Conservation (phyloP, 2,797 vertebrate species). For the Eutrigla gurnardus region DNA sequence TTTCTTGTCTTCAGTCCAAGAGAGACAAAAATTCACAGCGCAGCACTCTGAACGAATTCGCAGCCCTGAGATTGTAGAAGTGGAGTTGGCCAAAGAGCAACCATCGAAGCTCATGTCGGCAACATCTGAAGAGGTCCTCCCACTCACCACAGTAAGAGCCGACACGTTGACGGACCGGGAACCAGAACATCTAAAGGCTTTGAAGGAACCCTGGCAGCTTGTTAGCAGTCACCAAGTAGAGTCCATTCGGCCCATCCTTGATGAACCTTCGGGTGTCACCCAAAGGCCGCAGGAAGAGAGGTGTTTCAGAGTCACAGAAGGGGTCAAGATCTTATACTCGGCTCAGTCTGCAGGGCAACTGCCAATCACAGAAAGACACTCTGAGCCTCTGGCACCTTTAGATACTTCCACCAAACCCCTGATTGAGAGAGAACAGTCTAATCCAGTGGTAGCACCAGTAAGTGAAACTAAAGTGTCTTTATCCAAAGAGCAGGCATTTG, state of each 20-base stretch:
- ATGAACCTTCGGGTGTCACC: constrained; percentile 64
- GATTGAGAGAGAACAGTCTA: constrained; percentile 56
- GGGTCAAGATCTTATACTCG: constrained; percentile 78
- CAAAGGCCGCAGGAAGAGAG: constrained; percentile 70
- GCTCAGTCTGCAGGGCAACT: constrained; percentile 73
- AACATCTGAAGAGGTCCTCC: constrained; percentile 75
- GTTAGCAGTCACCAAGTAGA: constrained; percentile 73
- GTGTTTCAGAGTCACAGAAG: constrained; percentile 79
- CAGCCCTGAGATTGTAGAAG: constrained; percentile 78
- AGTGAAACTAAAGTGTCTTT: constrained; percentile 68
- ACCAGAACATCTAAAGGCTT: constrained; percentile 46
- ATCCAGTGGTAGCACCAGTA: constrained; percentile 66
- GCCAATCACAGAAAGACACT: constrained; percentile 72
- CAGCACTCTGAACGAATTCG: constrained; percentile 80
- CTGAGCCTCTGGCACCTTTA: constrained; percentile 58
- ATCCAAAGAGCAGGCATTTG: constrained; percentile 73
- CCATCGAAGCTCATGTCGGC: constrained; percentile 73
- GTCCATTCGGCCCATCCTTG: constrained; percentile 62
- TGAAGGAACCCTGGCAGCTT: constrained; percentile 69
- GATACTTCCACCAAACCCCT: constrained; percentile 56
- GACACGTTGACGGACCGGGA: constrained; percentile 48
- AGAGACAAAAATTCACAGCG: constrained; percentile 80
- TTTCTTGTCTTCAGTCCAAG: constrained; percentile 81
- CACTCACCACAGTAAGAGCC: constrained; percentile 69
- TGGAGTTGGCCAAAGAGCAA: constrained; percentile 69